Evolutionary conservation across 1,140 invertebrate species (phyloP), one percentile per base, ranked within the genome.

Genomic region (Hyles vespertilio): DNA sequence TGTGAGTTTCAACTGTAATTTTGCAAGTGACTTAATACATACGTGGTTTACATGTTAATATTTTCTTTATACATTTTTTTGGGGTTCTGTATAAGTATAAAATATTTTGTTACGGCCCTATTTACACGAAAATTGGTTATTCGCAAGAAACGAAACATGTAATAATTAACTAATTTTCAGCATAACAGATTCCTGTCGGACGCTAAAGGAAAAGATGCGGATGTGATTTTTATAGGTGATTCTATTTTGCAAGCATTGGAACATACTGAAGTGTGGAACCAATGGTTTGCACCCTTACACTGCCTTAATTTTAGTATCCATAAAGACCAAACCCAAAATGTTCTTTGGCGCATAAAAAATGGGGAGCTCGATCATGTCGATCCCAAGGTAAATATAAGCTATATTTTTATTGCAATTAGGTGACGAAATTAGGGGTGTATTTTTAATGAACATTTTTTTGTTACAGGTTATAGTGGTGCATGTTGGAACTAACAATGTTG

Each of bases 191-290:
- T 96, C 83, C 84, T 97, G 44, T 90, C 91, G 43, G 95, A 97
- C 84, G 93, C 94, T 7, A 93, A 94, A 79, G 95, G 95, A 69
- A 94, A 94, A 84, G 96, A 98, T 89, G 95, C 95, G 43, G 96
- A 98, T 78, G 95, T 98, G n/a, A 91, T 98, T 56, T 96, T 97
- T 75, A 92, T 98, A 49, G 96, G 96, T 5, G 96, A 98, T 89
- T 97, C 95, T 48, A 92, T 97, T 53, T 91, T 97, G 59, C 92
- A 94, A 83, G 93, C 94, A 40, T 84, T 97, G 67, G 92, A 93
- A 74, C 93, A 94, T 71, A 94, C 94, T 40, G 93, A 95, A 89
- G 91, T 96, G 12, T 98, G 96, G 96, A 93, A 94, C 72, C 92
- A 95, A 71, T 92, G 94, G 86, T 97, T 97, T 92, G 95, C 93